Percentiles rank a stretch among this genome's conserved stretches.
Evolutionary conservation across 2,888 invertebrate genomes (phyloP).

Genomic region (Macaria liturata): DNA sequence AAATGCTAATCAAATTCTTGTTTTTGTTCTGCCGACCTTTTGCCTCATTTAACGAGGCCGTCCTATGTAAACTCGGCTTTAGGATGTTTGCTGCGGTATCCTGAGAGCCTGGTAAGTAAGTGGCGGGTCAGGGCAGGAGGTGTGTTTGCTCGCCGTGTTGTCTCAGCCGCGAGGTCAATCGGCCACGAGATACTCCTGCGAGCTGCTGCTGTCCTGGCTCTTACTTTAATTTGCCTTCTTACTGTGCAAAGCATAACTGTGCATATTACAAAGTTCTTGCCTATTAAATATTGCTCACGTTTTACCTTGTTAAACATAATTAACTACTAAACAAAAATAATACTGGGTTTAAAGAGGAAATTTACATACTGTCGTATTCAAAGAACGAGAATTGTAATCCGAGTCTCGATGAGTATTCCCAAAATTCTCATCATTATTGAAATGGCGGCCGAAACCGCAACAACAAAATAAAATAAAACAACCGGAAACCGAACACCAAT

Average conservation of each 20-base stretch:
- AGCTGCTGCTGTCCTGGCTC: conserved; percentile 3
- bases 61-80: conserved; percentile 51
- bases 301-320: too few species aligned
- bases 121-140: conserved; percentile 11
- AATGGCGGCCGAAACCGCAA: conserved; percentile 8
- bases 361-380: too few species aligned
- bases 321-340: too few species aligned
- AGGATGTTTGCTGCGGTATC: conserved; percentile 42
- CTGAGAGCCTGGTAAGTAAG: conserved; percentile 37
- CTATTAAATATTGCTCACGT: too few species aligned
- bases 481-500: conserved; percentile 26
- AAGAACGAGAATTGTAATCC: too few species aligned
- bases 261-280: too few species aligned
- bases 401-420: too few species aligned
- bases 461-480: conserved; percentile 5
- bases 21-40: conserved; percentile 51
- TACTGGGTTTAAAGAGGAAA: too few species aligned
- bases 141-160: conserved; percentile 23
- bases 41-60: conserved; percentile 47
- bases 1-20: conserved; percentile 57
- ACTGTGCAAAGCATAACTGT: too few species aligned
- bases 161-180: conserved; percentile 15
- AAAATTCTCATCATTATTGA: not conserved
- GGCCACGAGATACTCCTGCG: not conserved
- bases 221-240: too few species aligned